phyloP scores from a whole-genome alignment of 2,888 invertebrate species.

The Horisme vitalbata region DNA sequence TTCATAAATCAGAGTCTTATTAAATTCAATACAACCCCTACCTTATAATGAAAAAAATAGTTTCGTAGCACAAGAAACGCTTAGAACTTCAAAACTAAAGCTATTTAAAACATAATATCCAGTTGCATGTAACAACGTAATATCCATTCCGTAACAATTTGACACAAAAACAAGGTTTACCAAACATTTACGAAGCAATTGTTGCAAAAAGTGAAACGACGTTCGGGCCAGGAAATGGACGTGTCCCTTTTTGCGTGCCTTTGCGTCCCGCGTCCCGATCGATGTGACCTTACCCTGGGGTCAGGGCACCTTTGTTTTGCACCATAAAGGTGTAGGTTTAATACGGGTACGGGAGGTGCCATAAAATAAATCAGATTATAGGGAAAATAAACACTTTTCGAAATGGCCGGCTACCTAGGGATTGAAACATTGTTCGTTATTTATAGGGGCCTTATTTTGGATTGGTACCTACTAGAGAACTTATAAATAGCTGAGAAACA shows the following conservation, averaged over 20 bases:
- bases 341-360: conserved; percentile 3
- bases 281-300: conserved; percentile 24
- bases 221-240: conserved; percentile 25
- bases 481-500: no score
- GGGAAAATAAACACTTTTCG: conserved; percentile 12
- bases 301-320: conserved; percentile 30
- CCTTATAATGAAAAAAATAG: no score
- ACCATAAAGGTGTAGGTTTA: conserved; percentile 25
- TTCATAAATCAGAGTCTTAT: no score
- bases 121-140: conserved; percentile 15
- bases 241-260: conserved; percentile 33
- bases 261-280: conserved; percentile 24
- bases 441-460: no score
- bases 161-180: conserved; percentile 21
- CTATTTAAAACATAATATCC: neutral
- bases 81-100: neutral
- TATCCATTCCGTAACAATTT: conserved; percentile 22
- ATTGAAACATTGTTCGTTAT: no score
- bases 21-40: no score
- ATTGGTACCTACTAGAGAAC: no score
- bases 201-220: conserved; percentile 23
- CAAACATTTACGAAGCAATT: conserved; percentile 14
- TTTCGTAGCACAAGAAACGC: neutral
- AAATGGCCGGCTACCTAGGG: no score
- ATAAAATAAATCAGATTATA: conserved; percentile 24